These are phyloP conservation scores for Pan paniscus DNA, from an alignment of 2,113 vertebrate species.

Conservation along the genomic window DNA sequence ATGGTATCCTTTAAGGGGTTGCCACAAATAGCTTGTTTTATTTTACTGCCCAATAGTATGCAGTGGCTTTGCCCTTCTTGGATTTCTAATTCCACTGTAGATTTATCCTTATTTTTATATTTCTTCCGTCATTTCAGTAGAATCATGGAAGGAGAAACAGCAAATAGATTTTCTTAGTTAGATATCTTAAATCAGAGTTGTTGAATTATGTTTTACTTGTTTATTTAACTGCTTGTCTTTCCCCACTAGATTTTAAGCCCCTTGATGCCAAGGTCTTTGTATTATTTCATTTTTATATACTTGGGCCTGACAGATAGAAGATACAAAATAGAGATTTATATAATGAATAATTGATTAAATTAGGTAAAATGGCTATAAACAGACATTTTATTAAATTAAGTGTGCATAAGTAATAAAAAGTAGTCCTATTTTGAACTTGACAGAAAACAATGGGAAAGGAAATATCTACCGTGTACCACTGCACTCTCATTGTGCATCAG, in stretches of 20 bases:
- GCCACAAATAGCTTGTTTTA: neutral
- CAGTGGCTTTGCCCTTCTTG: neutral
- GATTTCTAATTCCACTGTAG: neutral
- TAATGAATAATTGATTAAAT: slow-evolving; percentile 44
- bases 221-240: neutral
- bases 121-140: neutral
- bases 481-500: neutral
- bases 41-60: neutral
- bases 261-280: neutral
- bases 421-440: neutral
- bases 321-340: neutral
- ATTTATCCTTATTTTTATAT: slow-evolving; percentile 33
- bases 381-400: slow-evolving; percentile 13
- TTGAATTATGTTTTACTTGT: slow-evolving; percentile 16
- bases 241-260: neutral
- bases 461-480: neutral
- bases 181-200: neutral
- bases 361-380: neutral
- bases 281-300: slow-evolving; percentile 45
- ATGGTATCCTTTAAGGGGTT: neutral
- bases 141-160: neutral
- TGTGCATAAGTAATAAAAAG: neutral
- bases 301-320: neutral
- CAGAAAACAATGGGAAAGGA: neutral
- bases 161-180: neutral